Evolutionary conservation across 2,113 vertebrate genomes (phyloP), one percentile per base, ranked within the genome.

Genomic region (Ageneiosus marmoratus): DNA sequence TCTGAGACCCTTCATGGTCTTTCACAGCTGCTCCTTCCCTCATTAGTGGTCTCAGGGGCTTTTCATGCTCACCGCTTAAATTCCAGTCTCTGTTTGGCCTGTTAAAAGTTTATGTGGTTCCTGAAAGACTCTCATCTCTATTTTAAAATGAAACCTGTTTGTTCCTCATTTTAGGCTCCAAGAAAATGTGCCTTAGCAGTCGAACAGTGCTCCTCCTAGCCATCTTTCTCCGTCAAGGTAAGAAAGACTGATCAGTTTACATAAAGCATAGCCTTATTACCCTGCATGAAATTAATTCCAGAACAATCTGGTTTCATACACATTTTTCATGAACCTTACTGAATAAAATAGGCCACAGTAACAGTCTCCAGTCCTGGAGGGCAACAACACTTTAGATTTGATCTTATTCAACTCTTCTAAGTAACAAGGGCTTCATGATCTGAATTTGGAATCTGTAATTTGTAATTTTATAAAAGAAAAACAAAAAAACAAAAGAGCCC

Each of bases 151-250:
- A 29, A 80, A 46, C 22, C 67, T 88, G 55, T 84, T 76, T 87
- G 32, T 65, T 87, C 85, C 22, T 91, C 0, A 10, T 91, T 93
- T 55, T 89, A 94, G 93, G 88, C 83, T 29, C 83, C 3, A 80
- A 85, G n/a, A 82, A 70, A 78, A 95, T 95, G 94, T 83, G 75
- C 53, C 82, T 53, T 48, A 82, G 85, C 37, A 84, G 80, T 60
- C 77, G 70, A 18, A 56, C 88, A 67, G 16, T 58, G 63, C 69
- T 90, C 44, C 55, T 93, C 62, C 51, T 88, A 2, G 15, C 78
- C 7, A 76, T 93, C 84, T 87, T 94, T 77, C 86, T 94, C 27
- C 79, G 88, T 86, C 91, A 92, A 92, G 94, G 94, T 95, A 81
- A 72, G 91, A 24, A 27, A 22, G 27, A n/a, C 27, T 65, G 29